Conservation (phyloP, 2,113 vertebrate genomes). For the Pungitius pungitius region DNA sequence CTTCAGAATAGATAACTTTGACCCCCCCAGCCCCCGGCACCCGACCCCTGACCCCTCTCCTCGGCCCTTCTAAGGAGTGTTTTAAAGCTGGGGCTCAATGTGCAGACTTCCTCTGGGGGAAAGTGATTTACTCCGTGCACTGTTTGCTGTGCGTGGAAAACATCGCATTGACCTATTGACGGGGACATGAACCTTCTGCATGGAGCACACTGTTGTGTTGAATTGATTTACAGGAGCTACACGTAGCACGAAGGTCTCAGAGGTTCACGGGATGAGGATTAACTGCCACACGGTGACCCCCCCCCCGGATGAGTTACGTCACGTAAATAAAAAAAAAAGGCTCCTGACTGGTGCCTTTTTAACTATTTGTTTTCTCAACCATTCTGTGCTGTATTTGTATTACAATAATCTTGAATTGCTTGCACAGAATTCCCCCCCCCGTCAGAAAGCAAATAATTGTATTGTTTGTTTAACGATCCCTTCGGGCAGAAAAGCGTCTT, state of each 20-base stretch:
- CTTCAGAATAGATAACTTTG: not conserved
- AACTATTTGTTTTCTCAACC: not conserved
- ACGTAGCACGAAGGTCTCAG: slow-evolving; percentile 25
- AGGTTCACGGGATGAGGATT: slow-evolving; percentile 38
- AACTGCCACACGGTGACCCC: slow-evolving; percentile 16
- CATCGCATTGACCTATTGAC: slow-evolving; percentile 22
- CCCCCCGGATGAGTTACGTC: not conserved
- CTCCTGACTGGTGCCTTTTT: not conserved
- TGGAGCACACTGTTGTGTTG: slow-evolving; percentile 7
- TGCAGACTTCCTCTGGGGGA: not conserved
- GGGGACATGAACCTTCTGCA: slow-evolving; percentile 36
- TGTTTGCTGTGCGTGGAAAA: not conserved
- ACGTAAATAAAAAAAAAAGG: not conserved
- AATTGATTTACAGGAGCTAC: slow-evolving; percentile 26
- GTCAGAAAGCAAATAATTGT: not conserved
- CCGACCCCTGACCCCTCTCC: too few relatives aligned
- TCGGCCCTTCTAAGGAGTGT: too few relatives aligned
- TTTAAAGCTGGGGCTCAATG: not conserved
- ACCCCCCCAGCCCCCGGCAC: too few relatives aligned
- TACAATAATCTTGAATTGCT: not conserved
- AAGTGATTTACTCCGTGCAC: not conserved
- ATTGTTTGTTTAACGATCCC: too few relatives aligned
- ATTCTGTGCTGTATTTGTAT: not conserved
- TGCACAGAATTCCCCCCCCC: not conserved
- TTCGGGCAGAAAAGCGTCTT: too few relatives aligned